Conservation (phyloP, 1,140 invertebrate species). For the Drosophila aff. region DNA sequence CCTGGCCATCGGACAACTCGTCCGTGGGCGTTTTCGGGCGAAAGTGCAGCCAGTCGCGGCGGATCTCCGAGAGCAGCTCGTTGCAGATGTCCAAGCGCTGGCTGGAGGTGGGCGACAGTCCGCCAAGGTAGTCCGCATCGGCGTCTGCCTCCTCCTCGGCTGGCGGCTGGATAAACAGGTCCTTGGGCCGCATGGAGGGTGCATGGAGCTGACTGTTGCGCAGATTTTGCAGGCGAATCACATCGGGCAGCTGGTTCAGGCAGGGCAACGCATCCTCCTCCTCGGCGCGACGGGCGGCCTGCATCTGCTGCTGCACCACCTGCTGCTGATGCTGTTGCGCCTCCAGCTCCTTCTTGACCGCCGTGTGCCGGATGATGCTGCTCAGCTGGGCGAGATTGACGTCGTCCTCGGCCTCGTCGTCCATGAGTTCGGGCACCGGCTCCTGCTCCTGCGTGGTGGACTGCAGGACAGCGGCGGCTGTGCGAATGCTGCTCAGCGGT, state of each 20-base stretch:
- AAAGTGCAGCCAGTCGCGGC: conserved; percentile 89
- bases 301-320: conserved; percentile 41
- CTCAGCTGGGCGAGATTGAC: conserved; percentile 83
- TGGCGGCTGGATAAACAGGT: conserved; percentile 51
- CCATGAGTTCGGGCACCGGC: conserved; percentile 47
- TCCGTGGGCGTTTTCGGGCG: conserved; percentile 89
- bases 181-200: conserved; percentile 31
- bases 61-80: conserved; percentile 80
- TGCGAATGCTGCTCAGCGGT: conserved; percentile 77
- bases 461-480: conserved; percentile 50
- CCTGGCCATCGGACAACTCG: conserved; percentile 66
- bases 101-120: conserved; percentile 79
- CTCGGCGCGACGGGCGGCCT: conserved; percentile 28
- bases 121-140: conserved; percentile 66
- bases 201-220: conserved; percentile 48
- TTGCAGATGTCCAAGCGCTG: conserved; percentile 83
- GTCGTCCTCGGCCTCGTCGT: conserved; percentile 80
- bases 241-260: conserved; percentile 76
- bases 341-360: conserved; percentile 73
- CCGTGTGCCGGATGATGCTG: conserved; percentile 77
- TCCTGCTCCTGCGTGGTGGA: conserved; percentile 17
- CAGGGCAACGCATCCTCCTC: conserved; percentile 43
- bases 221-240: conserved; percentile 73
- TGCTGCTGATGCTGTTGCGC: conserved; percentile 63
- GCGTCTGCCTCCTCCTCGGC: conserved; percentile 25